These are phyloP conservation scores for Oreochromis spilurus DNA, from an alignment of 2,113 vertebrate species.

Conservation along the genomic window DNA sequence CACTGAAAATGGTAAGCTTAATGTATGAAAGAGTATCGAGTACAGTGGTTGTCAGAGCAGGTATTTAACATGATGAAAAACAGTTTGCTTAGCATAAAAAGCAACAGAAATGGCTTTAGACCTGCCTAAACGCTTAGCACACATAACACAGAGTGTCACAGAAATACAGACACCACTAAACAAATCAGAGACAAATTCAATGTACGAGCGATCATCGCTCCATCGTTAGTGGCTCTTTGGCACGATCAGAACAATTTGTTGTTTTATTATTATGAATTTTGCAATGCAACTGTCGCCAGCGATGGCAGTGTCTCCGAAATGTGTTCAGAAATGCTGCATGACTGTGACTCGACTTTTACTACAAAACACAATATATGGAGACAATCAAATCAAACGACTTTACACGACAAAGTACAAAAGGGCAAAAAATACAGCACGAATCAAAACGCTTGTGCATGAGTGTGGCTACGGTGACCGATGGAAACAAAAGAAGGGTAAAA, in stretches of 20 bases:
- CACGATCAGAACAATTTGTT: neutral
- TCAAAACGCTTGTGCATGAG: slow-evolving; percentile 3
- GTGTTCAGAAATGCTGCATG: neutral
- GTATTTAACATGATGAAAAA: neutral
- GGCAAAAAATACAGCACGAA: slow-evolving; percentile 2
- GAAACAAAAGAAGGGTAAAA: neutral
- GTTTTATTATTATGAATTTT: neutral
- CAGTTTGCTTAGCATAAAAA: neutral
- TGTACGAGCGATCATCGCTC: neutral
- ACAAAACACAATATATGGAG: slow-evolving; percentile 27
- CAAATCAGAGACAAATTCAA: slow-evolving; percentile 5
- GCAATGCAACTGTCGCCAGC: neutral
- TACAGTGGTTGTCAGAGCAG: neutral
- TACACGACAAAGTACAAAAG: slow-evolving; percentile 20
- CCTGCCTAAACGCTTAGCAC: neutral
- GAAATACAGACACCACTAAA: neutral
- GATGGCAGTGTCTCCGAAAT: neutral
- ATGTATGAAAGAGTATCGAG: neutral
- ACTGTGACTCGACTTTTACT: slow-evolving; percentile 7
- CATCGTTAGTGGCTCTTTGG: neutral
- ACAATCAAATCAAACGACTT: slow-evolving; percentile 6
- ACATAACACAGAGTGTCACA: neutral
- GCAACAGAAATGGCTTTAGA: neutral
- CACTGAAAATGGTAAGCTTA: neutral
- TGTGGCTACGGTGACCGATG: neutral